These are phyloP conservation scores for Cylas formicarius DNA, from an alignment of 1,140 invertebrate species.

Conservation along the genomic window DNA sequence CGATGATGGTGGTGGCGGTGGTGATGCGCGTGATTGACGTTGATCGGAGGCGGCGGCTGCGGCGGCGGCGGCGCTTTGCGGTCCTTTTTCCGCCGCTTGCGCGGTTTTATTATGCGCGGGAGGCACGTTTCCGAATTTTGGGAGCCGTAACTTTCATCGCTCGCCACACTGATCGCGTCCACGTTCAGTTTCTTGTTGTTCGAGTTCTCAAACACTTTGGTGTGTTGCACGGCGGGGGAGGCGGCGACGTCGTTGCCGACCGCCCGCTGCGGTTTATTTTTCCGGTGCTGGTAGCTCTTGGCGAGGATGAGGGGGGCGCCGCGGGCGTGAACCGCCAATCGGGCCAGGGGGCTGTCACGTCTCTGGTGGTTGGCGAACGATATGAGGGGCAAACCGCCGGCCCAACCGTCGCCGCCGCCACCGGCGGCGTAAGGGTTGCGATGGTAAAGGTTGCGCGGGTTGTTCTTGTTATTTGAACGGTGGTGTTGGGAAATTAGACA, in stretches of 20 bases:
- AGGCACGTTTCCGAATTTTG: conserved; percentile 68
- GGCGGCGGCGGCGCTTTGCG: conserved; percentile 54
- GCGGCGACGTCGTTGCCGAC: conserved; percentile 19
- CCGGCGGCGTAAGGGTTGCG: conserved; percentile 34
- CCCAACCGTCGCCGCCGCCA: conserved; percentile 36
- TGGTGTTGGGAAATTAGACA: conserved; percentile 55
- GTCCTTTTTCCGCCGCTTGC: conserved; percentile 84
- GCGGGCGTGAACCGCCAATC: conserved; percentile 68
- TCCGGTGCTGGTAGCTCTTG: conserved; percentile 41
- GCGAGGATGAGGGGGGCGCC: conserved; percentile 67
- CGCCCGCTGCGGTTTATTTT: conserved; percentile 35
- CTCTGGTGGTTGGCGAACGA: conserved; percentile 30
- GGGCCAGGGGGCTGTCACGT: conserved; percentile 43
- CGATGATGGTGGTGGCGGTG: conserved; percentile 10
- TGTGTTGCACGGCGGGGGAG: conserved; percentile 11
- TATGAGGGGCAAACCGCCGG: conserved; percentile 36
- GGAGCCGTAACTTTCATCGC: conserved; percentile 67
- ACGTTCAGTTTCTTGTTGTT: conserved; percentile 39
- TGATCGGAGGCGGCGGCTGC: conserved; percentile 34
- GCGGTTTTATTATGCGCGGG: conserved; percentile 79
- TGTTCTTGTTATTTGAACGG: conserved; percentile 29
- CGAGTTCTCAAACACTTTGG: conserved; percentile 20
- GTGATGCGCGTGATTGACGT: conserved; percentile 31
- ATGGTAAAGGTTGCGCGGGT: conserved; percentile 38
- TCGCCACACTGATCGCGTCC: conserved; percentile 62